Percentiles rank a stretch among this genome's conserved stretches.
phyloP scores from a whole-genome alignment of 1,140 invertebrate species.

The Lasioglossum albipes region DNA sequence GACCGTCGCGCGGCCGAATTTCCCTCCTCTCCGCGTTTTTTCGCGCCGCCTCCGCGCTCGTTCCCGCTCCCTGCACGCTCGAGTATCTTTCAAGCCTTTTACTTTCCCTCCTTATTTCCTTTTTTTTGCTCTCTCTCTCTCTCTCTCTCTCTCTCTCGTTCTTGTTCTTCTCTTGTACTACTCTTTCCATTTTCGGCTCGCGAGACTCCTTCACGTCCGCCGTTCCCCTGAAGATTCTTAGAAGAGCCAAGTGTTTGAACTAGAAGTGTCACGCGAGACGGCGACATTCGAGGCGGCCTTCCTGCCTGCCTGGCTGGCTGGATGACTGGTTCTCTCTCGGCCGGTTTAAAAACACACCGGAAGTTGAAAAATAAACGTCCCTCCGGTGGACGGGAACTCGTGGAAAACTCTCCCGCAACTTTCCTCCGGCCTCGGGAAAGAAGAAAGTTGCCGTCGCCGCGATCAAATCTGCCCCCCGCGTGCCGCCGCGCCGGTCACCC shows the following conservation, averaged over 20 bases:
- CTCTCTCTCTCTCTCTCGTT: too few species aligned
- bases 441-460: neutral
- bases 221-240: neutral
- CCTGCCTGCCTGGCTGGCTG: neutral
- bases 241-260: conserved; percentile 1
- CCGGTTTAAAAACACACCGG: neutral
- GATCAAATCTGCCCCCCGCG: neutral
- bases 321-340: neutral
- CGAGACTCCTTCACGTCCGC: conserved; percentile 1
- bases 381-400: neutral
- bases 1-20: conserved; percentile 15
- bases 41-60: neutral
- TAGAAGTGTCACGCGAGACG: neutral
- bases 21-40: neutral
- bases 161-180: too few species aligned
- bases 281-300: neutral
- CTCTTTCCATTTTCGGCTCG: neutral
- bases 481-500: too few species aligned
- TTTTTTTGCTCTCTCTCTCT: too few species aligned
- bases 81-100: neutral
- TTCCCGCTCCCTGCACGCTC: neutral
- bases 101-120: too few species aligned
- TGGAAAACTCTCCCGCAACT: neutral
- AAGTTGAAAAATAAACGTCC: conserved; percentile 1
- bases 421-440: too few species aligned